phyloP scores from a whole-genome alignment of 2,797 vertebrate species.

The Hoplostethus mediterraneus region DNA sequence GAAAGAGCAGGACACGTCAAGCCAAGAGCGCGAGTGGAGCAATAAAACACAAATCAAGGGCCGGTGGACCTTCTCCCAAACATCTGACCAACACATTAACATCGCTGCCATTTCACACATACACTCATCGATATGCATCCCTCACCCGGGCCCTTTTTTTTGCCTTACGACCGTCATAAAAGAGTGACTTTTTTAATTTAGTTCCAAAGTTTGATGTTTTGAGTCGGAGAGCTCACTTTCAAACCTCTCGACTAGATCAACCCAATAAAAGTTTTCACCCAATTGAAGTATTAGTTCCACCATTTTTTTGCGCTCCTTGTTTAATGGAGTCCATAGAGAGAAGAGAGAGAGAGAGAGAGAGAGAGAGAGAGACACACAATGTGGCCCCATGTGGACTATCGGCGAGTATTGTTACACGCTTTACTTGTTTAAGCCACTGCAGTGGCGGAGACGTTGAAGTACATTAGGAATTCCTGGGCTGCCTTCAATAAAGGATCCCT shows the following conservation, averaged over 20 bases:
- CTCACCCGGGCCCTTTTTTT: background rate
- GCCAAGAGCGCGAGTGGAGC: conserved; percentile 69
- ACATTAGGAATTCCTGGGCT: conserved; percentile 84
- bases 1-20: conserved; percentile 86
- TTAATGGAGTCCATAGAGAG: conserved; percentile 75
- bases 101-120: conserved; percentile 51
- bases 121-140: conserved; percentile 64
- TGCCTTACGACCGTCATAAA: conserved; percentile 37
- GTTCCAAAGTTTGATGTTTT: conserved; percentile 50
- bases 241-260: conserved; percentile 59
- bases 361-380: conserved; percentile 14
- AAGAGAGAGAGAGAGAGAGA: conserved; percentile 21
- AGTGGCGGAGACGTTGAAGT: conserved; percentile 80
- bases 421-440: conserved; percentile 81
- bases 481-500: conserved; percentile 83
- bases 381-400: conserved; percentile 54
- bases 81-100: conserved; percentile 82
- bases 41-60: conserved; percentile 80
- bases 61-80: conserved; percentile 70
- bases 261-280: conserved; percentile 73
- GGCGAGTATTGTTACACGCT: conserved; percentile 71
- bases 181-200: conserved; percentile 16
- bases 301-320: conserved; percentile 72
- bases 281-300: conserved; percentile 75
- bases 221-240: conserved; percentile 49